Conservation (phyloP, 2,888 invertebrate genomes). For the Himalopsyche japonica region DNA sequence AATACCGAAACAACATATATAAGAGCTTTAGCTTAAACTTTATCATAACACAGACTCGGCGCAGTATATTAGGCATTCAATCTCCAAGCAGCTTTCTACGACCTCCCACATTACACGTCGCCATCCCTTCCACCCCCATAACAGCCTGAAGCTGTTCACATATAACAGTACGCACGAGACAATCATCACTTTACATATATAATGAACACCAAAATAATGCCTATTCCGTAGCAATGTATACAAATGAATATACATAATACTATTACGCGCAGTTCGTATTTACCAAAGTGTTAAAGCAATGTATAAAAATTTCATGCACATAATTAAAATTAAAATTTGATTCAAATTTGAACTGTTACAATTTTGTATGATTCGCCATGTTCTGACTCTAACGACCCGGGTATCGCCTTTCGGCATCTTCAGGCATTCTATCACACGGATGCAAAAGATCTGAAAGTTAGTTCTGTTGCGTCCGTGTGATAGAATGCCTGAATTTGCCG, state of each 20-base stretch:
- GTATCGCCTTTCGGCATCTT: no score
- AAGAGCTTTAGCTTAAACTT: not conserved
- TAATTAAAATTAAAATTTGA: no score
- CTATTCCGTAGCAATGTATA: not conserved
- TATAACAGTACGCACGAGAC: constrained; percentile 18
- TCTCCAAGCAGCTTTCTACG: not conserved
- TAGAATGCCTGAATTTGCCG: no score
- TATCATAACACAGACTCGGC: not conserved
- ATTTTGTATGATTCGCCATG: no score
- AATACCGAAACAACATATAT: not conserved
- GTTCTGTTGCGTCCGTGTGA: no score
- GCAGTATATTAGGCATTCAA: not conserved
- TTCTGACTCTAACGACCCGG: no score
- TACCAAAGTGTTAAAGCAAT: not conserved
- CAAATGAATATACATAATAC: not conserved
- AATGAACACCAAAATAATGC: constrained; percentile 31
- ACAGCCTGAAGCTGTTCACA: constrained; percentile 15
- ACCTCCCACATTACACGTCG: not conserved
- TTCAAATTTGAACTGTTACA: no score
- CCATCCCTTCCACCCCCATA: constrained; percentile 1
- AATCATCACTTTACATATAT: constrained; percentile 38
- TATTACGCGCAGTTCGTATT: not conserved
- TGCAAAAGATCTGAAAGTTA: no score
- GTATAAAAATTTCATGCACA: no score
- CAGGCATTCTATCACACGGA: no score